Evolutionary conservation across 2,888 invertebrate species (phyloP).

Genomic region (Chrysodeixis includens): DNA sequence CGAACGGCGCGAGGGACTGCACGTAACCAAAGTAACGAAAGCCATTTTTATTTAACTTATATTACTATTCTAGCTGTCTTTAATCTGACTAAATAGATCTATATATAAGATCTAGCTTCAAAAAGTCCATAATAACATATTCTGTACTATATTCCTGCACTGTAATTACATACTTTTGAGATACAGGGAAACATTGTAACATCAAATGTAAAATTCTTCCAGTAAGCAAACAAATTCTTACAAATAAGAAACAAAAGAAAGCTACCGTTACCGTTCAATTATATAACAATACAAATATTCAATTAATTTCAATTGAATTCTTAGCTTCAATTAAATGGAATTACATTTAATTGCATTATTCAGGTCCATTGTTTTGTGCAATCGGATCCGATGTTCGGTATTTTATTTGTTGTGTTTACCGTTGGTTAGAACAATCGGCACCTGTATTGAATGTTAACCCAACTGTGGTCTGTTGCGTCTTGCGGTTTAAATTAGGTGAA

Average conservation of each 20-base stretch:
- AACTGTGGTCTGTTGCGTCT: constrained; percentile 28
- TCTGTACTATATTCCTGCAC: no score
- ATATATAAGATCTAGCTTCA: no score
- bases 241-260: constrained; percentile 2
- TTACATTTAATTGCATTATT: constrained; percentile 6
- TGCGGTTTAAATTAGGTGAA: constrained; percentile 43
- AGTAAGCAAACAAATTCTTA: not conserved
- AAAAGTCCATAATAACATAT: no score
- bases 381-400: constrained; percentile 24
- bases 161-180: no score
- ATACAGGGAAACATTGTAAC: no score
- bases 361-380: constrained; percentile 6
- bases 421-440: constrained; percentile 45
- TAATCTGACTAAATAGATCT: no score
- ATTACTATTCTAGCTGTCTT: no score
- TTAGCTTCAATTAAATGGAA: constrained; percentile 1
- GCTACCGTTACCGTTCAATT: not conserved
- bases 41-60: no score
- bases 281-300: not conserved
- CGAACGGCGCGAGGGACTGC: no score
- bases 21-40: no score
- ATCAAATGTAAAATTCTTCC: not conserved
- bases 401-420: constrained; percentile 30
- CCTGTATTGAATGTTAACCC: constrained; percentile 49
- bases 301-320: constrained; percentile 1